Percentiles rank a stretch among this genome's conserved stretches.
These are phyloP conservation scores for Pinna nobilis DNA, from an alignment of 1,140 invertebrate genomes.

Conservation along the genomic window DNA sequence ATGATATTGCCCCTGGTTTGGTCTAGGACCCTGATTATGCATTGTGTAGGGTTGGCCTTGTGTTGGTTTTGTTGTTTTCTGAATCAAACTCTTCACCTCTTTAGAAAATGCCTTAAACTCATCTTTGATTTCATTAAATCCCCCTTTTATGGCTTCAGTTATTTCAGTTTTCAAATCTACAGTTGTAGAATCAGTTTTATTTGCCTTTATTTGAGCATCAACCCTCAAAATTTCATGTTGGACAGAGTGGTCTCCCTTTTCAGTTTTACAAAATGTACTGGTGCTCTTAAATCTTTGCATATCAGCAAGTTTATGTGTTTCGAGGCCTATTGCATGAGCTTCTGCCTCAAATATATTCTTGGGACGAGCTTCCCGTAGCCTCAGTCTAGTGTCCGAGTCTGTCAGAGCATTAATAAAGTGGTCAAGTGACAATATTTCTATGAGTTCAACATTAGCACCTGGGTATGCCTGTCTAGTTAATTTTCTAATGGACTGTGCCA, in stretches of 20 bases:
- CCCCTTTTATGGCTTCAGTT: not conserved
- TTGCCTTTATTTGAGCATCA: not conserved
- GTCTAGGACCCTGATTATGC: not conserved
- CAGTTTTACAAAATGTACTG: not conserved
- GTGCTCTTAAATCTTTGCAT: not conserved
- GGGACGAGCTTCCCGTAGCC: not conserved
- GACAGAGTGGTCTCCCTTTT: not conserved
- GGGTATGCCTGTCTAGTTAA: constrained; percentile 7
- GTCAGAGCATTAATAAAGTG: constrained; percentile 14
- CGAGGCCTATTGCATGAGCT: not conserved
- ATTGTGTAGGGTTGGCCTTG: too few relatives aligned
- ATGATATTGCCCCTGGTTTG: not conserved
- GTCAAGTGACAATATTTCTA: not conserved
- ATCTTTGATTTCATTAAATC: not conserved
- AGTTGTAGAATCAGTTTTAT: not conserved
- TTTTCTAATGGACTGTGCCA: constrained; percentile 18
- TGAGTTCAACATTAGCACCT: not conserved
- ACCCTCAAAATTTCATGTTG: not conserved
- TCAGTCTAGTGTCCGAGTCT: not conserved
- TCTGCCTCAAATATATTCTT: constrained; percentile 3
- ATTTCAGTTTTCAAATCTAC: not conserved
- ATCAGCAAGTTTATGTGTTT: not conserved
- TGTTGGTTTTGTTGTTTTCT: too few relatives aligned
- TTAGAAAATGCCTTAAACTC: too few relatives aligned
- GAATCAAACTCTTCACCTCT: too few relatives aligned